phyloP scores from a whole-genome alignment of 2,888 invertebrate genomes.

The Thymelicus acteon region DNA sequence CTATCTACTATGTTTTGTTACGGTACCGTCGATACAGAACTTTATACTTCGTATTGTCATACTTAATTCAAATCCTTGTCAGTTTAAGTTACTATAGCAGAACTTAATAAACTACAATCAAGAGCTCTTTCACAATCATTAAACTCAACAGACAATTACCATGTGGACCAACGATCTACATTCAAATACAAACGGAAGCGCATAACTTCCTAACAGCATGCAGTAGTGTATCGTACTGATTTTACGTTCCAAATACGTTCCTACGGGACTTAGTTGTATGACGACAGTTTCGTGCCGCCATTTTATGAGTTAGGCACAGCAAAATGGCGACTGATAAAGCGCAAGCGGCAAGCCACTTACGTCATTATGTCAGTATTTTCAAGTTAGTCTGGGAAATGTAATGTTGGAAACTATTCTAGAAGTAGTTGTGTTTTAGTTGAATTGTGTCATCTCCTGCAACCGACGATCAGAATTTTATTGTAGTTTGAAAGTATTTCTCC shows the following conservation, averaged over 20 bases:
- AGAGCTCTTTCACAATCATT: conserved; percentile 13
- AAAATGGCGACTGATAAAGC: conserved; percentile 31
- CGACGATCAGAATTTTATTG: not conserved
- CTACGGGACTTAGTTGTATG: conserved; percentile 15
- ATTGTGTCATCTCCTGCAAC: not conserved
- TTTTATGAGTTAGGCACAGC: conserved; percentile 29
- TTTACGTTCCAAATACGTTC: conserved; percentile 27
- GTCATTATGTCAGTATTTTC: conserved; percentile 23
- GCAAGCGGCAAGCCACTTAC: conserved; percentile 18
- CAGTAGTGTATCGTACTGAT: conserved; percentile 11
- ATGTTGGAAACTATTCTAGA: conserved; percentile 7
- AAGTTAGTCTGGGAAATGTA: conserved; percentile 11
- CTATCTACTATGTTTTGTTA: too few species aligned
- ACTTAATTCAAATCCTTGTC: too few species aligned
- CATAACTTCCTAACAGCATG: conserved; percentile 11
- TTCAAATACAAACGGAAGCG: conserved; percentile 8
- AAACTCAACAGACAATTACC: conserved; percentile 21
- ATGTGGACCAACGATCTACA: conserved; percentile 24
- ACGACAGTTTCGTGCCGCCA: conserved; percentile 24
- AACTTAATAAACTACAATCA: not conserved
- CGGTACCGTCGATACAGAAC: too few species aligned
- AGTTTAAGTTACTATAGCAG: too few species aligned
- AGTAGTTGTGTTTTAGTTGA: conserved; percentile 20
- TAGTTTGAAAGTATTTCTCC: not conserved
- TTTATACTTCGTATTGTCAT: too few species aligned